Evolutionary conservation across 2,888 invertebrate genomes (phyloP).

Genomic region (Lottia gigantea): DNA sequence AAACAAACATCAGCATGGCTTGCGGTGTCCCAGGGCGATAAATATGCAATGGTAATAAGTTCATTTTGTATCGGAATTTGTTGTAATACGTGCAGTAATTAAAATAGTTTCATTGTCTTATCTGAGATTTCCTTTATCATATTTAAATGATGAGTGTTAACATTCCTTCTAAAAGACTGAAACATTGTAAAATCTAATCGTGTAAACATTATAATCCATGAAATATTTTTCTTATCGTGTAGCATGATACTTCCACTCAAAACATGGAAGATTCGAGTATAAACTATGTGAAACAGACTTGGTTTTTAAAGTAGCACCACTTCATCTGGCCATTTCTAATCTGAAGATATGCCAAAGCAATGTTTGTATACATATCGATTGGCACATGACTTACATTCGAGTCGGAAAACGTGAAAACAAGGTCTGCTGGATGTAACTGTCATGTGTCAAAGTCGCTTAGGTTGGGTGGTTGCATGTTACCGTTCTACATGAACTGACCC

Average conservation of each 20-base stretch:
- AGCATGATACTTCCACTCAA: background rate
- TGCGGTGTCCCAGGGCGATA: too few relatives aligned
- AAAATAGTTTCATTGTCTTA: too few relatives aligned
- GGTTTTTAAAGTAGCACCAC: constrained; percentile 1
- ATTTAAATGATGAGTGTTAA: too few relatives aligned
- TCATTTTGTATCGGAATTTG: too few relatives aligned
- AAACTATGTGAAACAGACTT: constrained; percentile 1
- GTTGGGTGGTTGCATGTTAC: constrained; percentile 1
- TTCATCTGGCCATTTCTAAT: constrained; percentile 2
- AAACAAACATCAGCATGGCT: too few relatives aligned
- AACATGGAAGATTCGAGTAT: background rate
- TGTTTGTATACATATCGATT: constrained; percentile 11
- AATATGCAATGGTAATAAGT: too few relatives aligned
- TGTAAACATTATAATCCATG: too few relatives aligned
- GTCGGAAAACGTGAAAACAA: background rate
- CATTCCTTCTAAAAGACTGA: too few relatives aligned
- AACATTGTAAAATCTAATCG: too few relatives aligned
- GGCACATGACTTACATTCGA: background rate
- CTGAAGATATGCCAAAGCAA: constrained; percentile 4
- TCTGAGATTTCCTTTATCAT: too few relatives aligned
- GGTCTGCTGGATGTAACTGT: constrained; percentile 7
- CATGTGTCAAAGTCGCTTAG: constrained; percentile 2
- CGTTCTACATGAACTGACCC: background rate
- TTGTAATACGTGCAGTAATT: too few relatives aligned
- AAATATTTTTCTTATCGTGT: too few relatives aligned